phyloP scores from a whole-genome alignment of 2,113 vertebrate genomes.

The Pomatostomus ruficeps region DNA sequence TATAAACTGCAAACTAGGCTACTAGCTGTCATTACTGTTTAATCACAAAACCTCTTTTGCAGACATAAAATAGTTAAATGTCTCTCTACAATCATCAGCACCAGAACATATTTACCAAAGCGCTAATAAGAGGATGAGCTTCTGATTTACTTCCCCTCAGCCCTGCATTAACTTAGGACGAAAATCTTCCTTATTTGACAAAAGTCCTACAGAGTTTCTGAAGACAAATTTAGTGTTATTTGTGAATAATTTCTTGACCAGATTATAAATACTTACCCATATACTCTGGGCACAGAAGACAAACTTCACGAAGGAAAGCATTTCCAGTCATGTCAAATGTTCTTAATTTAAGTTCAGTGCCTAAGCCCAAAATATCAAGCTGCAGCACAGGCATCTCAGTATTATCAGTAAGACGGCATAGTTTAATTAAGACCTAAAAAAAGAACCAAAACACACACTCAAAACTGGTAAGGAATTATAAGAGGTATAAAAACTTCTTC shows the following conservation, averaged over 20 bases:
- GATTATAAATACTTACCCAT: slow-evolving; percentile 75
- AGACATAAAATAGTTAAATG: not conserved
- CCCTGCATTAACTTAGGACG: not conserved
- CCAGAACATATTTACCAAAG: not conserved
- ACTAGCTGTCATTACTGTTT: not conserved
- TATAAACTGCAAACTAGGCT: not conserved
- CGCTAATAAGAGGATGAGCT: not conserved
- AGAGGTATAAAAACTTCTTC: not conserved
- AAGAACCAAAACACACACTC: not conserved
- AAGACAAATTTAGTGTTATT: not conserved
- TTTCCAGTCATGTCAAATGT: slow-evolving; percentile 87
- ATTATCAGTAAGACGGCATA: slow-evolving; percentile 77
- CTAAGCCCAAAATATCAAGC: slow-evolving; percentile 82
- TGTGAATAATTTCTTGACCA: not conserved
- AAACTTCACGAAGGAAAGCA: slow-evolving; percentile 90
- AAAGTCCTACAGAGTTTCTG: not conserved
- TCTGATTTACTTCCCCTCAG: not conserved
- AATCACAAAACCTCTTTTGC: not conserved
- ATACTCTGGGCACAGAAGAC: slow-evolving; percentile 90
- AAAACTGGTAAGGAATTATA: not conserved
- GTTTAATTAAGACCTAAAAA: slow-evolving; percentile 83
- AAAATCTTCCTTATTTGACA: not conserved
- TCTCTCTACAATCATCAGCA: not conserved
- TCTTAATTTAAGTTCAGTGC: slow-evolving; percentile 85
- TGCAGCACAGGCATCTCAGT: slow-evolving; percentile 82